Evolutionary conservation across 2,888 invertebrate species (phyloP).

Genomic region (Ceraclea dissimilis): DNA sequence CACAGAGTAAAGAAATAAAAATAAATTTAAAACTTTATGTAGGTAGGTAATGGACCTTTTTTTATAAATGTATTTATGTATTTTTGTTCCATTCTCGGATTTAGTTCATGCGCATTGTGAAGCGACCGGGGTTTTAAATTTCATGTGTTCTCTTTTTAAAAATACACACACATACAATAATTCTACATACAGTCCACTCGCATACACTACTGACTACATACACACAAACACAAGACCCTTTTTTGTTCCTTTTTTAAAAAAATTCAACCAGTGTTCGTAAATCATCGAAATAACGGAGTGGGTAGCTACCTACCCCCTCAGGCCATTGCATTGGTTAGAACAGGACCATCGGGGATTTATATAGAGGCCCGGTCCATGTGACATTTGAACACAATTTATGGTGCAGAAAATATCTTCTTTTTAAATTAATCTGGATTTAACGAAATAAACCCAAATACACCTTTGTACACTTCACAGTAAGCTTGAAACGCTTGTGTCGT

Average conservation of each 20-base stretch:
- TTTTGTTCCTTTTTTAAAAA: slow-evolving; percentile 14
- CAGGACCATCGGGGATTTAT: neutral
- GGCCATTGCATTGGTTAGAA: neutral
- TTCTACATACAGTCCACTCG: too few species aligned
- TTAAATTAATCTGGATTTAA: neutral
- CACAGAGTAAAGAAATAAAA: too few species aligned
- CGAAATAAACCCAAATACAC: too few species aligned
- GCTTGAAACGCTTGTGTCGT: too few species aligned
- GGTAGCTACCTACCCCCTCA: slow-evolving; percentile 5
- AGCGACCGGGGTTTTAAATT: slow-evolving; percentile 23
- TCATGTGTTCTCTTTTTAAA: slow-evolving; percentile 22
- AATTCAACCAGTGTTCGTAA: slow-evolving; percentile 19
- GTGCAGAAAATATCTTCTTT: neutral
- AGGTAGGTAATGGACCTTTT: too few species aligned
- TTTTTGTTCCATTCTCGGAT: slow-evolving; percentile 20
- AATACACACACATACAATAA: neutral
- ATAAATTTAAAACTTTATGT: too few species aligned
- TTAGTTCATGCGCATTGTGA: slow-evolving; percentile 20
- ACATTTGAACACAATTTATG: neutral
- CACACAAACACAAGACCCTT: slow-evolving; percentile 15
- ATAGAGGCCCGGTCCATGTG: too few species aligned
- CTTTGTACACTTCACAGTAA: too few species aligned
- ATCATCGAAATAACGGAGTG: slow-evolving; percentile 25
- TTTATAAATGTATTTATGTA: too few species aligned
- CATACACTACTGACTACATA: neutral